Conservation (phyloP, 2,888 invertebrate species). For the Eristalis intricaria region DNA sequence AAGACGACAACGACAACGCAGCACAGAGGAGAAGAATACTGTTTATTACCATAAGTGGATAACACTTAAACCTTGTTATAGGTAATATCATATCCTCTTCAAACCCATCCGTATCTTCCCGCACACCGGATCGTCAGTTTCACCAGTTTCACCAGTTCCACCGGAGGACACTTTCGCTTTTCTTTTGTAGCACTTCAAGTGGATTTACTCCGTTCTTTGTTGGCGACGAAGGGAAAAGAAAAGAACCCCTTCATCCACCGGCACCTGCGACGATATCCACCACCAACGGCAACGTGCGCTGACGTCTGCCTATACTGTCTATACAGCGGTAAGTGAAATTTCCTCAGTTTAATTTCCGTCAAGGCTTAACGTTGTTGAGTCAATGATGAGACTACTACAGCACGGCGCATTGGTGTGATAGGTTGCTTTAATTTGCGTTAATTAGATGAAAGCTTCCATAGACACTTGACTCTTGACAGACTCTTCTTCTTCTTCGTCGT, state of each 20-base stretch:
- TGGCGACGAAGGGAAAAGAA: background rate
- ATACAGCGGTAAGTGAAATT: conserved; percentile 33
- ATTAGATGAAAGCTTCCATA: conserved; percentile 11
- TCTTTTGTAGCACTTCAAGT: conserved; percentile 8
- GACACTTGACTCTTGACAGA: background rate
- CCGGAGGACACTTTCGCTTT: background rate
- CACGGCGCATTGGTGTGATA: conserved; percentile 1
- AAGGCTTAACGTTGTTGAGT: background rate
- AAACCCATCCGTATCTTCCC: no score
- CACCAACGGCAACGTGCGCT: background rate
- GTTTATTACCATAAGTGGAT: conserved; percentile 42
- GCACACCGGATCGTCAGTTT: background rate
- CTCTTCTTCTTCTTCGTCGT: background rate
- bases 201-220: background rate
- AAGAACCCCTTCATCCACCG: background rate
- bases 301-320: background rate
- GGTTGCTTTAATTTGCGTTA: conserved; percentile 24
- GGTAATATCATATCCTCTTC: background rate
- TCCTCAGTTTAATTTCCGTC: conserved; percentile 19
- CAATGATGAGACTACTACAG: conserved; percentile 7
- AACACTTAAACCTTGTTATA: conserved; percentile 23
- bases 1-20: background rate
- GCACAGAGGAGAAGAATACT: background rate
- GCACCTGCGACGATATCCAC: no score
- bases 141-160: background rate